Evolutionary conservation across 1,140 invertebrate species (phyloP).

Genomic region (Teleogryllus occipitalis): DNA sequence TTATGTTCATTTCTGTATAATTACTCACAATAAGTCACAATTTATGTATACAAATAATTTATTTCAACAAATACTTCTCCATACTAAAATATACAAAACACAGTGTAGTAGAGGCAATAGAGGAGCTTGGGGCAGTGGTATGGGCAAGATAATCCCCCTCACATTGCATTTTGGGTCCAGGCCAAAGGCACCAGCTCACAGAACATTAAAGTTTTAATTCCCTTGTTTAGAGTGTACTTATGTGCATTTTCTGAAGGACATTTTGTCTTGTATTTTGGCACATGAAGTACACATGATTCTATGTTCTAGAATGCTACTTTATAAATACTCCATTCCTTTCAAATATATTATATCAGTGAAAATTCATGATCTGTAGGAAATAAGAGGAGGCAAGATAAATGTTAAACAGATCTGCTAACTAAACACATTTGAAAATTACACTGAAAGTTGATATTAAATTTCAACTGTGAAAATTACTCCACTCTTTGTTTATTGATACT

Average conservation of each 20-base stretch:
- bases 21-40: no score
- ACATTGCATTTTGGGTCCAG: background rate
- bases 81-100: background rate
- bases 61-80: background rate
- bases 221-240: no score
- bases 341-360: background rate
- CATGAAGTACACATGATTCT: background rate
- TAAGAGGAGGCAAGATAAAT: no score
- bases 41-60: background rate
- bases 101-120: background rate
- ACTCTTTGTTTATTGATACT: no score
- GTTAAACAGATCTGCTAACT: no score
- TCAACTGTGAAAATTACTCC: no score
- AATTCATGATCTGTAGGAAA: background rate
- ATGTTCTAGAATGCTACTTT: background rate
- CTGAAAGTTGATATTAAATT: no score
- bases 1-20: no score
- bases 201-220: background rate
- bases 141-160: background rate
- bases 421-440: no score
- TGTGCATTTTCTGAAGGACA: no score
- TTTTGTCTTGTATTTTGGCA: background rate
- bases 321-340: background rate
- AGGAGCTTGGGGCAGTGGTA: background rate
- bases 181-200: background rate